phyloP scores from a whole-genome alignment of 1,140 invertebrate genomes.

The Daktulosphaira vitifoliae region DNA sequence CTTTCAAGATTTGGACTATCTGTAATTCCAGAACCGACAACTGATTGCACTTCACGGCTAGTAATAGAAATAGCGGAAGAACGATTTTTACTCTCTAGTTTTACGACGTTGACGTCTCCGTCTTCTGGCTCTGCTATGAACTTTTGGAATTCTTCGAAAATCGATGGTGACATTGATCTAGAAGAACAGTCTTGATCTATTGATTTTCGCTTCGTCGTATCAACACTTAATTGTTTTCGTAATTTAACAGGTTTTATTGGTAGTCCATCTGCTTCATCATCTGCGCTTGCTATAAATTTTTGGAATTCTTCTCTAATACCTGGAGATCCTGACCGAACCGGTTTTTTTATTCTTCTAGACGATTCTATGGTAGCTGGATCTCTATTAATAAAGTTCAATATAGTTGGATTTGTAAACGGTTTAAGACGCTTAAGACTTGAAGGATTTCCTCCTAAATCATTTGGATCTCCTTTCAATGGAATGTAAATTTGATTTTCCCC shows the following conservation, averaged over 20 bases:
- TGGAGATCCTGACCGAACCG: slow-evolving; percentile 4
- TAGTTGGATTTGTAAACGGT: slow-evolving; percentile 36
- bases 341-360: slow-evolving; percentile 19
- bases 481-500: slow-evolving; percentile 36
- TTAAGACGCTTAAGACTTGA: slow-evolving; percentile 34
- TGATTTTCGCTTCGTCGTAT: slow-evolving; percentile 18
- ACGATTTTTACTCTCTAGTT: slow-evolving; percentile 33
- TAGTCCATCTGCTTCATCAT: slow-evolving; percentile 27
- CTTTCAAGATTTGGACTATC: slow-evolving; percentile 17
- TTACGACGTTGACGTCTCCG: slow-evolving; percentile 10
- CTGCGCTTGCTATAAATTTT: slow-evolving; percentile 35
- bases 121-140: slow-evolving; percentile 36
- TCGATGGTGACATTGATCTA: slow-evolving; percentile 24
- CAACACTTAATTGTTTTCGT: slow-evolving; percentile 25
- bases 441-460: slow-evolving; percentile 17
- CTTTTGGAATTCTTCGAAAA: slow-evolving; percentile 34
- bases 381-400: slow-evolving; percentile 35
- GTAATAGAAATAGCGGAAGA: slow-evolving; percentile 21
- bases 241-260: slow-evolving; percentile 11
- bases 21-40: not conserved
- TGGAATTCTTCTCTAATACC: slow-evolving; percentile 33
- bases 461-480: slow-evolving; percentile 33
- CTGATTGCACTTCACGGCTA: slow-evolving; percentile 18
- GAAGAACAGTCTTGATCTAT: slow-evolving; percentile 30
- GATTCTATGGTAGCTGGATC: slow-evolving; percentile 26